Conservation (phyloP, 2,113 vertebrate species). For the Nerophis lumbriciformis region DNA sequence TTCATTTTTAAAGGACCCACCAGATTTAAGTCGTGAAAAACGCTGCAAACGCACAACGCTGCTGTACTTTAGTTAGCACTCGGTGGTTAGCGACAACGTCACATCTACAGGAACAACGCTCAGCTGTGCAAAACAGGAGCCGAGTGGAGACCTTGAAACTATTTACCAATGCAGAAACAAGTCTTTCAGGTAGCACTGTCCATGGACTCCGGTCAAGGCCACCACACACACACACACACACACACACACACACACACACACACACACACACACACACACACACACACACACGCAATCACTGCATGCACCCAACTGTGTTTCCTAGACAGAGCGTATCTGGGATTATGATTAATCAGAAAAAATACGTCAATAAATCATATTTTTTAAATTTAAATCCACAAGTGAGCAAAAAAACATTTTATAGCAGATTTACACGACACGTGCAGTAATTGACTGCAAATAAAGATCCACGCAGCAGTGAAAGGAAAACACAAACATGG, state of each 20-base stretch:
- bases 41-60: too few species aligned
- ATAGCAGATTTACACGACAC: too few species aligned
- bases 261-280: neutral
- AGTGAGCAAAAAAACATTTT: too few species aligned
- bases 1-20: too few species aligned
- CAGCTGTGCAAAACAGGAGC: neutral
- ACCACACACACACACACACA: slow-evolving; percentile 7
- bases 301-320: slow-evolving; percentile 7
- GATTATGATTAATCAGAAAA: neutral
- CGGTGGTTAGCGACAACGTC: neutral
- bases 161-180: slow-evolving; percentile 53
- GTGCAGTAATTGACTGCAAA: too few species aligned
- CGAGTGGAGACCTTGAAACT: slow-evolving; percentile 63
- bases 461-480: too few species aligned
- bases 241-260: slow-evolving; percentile 5
- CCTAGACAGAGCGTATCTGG: slow-evolving; percentile 19
- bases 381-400: too few species aligned
- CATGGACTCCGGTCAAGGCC: slow-evolving; percentile 76
- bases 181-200: slow-evolving; percentile 50
- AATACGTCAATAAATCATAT: too few species aligned
- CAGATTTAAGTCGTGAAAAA: neutral
- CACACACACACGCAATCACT: slow-evolving; percentile 1
- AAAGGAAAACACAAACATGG: too few species aligned
- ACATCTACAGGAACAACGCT: neutral
- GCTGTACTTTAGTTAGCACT: too few species aligned